These are phyloP conservation scores for Raja brachyura DNA, from an alignment of 2,113 vertebrate species.

Conservation along the genomic window DNA sequence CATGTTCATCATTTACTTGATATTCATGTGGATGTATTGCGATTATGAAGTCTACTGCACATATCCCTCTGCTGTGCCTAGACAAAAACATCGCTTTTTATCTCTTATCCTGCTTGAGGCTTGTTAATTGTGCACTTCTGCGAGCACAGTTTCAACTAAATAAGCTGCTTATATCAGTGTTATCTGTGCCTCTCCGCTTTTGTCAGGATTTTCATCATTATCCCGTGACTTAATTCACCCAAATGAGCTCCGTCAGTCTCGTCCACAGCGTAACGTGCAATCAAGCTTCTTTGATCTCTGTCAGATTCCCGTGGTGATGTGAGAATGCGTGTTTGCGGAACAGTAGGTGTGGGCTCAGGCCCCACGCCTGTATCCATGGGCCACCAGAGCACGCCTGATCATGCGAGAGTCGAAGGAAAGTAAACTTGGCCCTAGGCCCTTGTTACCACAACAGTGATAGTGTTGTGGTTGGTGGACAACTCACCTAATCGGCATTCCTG, in stretches of 20 bases:
- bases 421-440: not conserved
- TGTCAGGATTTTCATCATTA: slow-evolving; percentile 13
- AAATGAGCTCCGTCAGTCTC: not conserved
- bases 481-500: not conserved
- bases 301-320: not conserved
- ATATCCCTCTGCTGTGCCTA: not conserved
- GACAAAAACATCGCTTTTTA: slow-evolving; percentile 23
- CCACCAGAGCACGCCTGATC: not conserved
- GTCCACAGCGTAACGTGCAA: not conserved
- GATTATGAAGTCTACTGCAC: not conserved
- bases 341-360: not conserved
- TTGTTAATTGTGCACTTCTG: slow-evolving; percentile 18
- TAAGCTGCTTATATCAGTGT: not conserved
- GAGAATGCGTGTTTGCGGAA: not conserved
- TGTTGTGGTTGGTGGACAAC: too few relatives aligned
- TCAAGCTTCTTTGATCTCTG: slow-evolving; percentile 16
- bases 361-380: not conserved
- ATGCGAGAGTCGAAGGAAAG: not conserved
- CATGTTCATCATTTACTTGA: not conserved
- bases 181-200: not conserved
- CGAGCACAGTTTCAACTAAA: slow-evolving; percentile 4
- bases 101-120: slow-evolving; percentile 14
- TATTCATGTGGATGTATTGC: slow-evolving; percentile 20
- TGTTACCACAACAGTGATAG: not conserved
- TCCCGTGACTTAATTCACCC: not conserved